phyloP scores from a whole-genome alignment of 2,797 vertebrate species.

The Clarias fuscus region DNA sequence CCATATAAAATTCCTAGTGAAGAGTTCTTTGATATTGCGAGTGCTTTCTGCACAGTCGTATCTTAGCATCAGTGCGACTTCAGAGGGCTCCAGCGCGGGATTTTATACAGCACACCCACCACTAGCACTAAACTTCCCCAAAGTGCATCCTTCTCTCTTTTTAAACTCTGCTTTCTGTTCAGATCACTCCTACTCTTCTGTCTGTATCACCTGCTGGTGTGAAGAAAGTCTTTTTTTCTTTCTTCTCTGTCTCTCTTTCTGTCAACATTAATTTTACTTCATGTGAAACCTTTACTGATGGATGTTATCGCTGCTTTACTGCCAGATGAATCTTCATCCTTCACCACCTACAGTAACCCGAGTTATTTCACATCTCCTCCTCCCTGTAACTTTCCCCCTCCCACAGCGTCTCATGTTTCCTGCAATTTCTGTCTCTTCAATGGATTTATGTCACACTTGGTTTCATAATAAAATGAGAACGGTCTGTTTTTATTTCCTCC shows the following conservation, averaged over 20 bases:
- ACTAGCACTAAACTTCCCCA: slow-evolving; percentile 31
- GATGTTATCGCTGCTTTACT: slow-evolving; percentile 19
- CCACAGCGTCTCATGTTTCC: not conserved
- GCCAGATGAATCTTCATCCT: slow-evolving; percentile 15
- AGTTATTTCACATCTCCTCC: slow-evolving; percentile 26
- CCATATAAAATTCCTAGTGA: slow-evolving; percentile 34
- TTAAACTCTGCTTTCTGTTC: slow-evolving; percentile 34
- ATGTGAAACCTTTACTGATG: slow-evolving; percentile 13
- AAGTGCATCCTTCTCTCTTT: slow-evolving; percentile 21
- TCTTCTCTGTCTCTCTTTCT: not conserved
- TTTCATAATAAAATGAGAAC: not conserved
- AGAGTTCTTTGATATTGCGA: slow-evolving; percentile 25
- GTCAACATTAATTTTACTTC: not conserved
- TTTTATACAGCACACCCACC: slow-evolving; percentile 34
- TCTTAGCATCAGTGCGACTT: slow-evolving; percentile 24
- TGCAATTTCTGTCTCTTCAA: not conserved
- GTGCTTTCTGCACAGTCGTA: not conserved
- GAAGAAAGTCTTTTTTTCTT: not conserved
- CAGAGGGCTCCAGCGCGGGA: not conserved
- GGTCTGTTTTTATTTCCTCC: not conserved
- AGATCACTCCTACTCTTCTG: slow-evolving; percentile 6
- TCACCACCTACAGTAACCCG: slow-evolving; percentile 30
- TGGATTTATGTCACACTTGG: slow-evolving; percentile 8
- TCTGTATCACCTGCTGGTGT: slow-evolving; percentile 10
- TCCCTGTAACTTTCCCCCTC: not conserved